Conservation (phyloP, 2,888 invertebrate species). For the Phortica okadai region DNA sequence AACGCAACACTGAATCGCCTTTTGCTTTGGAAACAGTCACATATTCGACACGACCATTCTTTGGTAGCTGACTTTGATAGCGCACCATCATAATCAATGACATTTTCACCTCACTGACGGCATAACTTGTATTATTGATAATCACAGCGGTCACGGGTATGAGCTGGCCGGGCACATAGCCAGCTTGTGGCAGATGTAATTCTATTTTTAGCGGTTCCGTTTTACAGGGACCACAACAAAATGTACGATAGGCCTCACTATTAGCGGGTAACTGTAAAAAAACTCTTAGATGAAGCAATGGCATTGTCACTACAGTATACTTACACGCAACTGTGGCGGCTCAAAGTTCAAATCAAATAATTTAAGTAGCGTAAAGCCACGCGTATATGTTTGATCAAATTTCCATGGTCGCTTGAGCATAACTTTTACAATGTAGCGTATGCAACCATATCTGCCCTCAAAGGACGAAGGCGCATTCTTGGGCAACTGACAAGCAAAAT, state of each 20-base stretch:
- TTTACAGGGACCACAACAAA: conserved; percentile 71
- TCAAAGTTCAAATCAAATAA: conserved; percentile 87
- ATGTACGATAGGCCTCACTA: conserved; percentile 66
- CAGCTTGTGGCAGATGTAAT: conserved; percentile 69
- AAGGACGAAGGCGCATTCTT: conserved; percentile 85
- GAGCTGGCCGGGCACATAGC: conserved; percentile 73
- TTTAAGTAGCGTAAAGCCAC: conserved; percentile 86
- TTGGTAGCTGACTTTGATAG: conserved; percentile 59
- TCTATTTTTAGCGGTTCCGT: conserved; percentile 69
- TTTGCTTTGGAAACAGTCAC: conserved; percentile 60
- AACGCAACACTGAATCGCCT: conserved; percentile 62
- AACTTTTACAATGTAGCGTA: conserved; percentile 87
- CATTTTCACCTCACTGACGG: conserved; percentile 63
- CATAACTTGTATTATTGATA: conserved; percentile 79
- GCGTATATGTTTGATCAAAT: conserved; percentile 86
- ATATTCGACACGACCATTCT: conserved; percentile 62
- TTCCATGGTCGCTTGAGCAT: conserved; percentile 89
- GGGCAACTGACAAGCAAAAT: conserved; percentile 78
- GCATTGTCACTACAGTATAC: neutral
- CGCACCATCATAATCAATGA: conserved; percentile 68
- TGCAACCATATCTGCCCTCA: conserved; percentile 83
- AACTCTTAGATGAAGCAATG: neutral
- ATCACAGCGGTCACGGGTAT: conserved; percentile 76
- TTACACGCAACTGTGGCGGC: conserved; percentile 59
- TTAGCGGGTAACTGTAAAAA: conserved; percentile 62